Evolutionary conservation across 2,797 vertebrate genomes (phyloP).

Genomic region (Sebastes matsubarae): DNA sequence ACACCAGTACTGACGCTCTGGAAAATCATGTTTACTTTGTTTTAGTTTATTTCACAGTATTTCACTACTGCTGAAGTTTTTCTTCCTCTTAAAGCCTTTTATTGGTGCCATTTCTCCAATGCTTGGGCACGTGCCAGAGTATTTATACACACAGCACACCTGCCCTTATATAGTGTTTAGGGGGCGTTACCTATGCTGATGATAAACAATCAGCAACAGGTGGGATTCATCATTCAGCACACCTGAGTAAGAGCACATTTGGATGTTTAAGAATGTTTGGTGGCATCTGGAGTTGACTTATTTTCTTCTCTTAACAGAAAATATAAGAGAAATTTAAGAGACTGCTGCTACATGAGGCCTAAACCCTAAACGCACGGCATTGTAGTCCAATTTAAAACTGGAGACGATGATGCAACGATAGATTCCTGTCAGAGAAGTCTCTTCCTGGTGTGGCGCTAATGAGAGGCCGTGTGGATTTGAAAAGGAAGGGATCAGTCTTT

Average conservation of each 20-base stretch:
- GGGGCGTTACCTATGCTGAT: not conserved
- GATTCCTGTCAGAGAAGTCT: slow-evolving; percentile 17
- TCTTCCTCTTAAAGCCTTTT: not conserved
- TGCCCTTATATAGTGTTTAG: not conserved
- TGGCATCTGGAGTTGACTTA: not conserved
- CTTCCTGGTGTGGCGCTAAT: slow-evolving; percentile 42
- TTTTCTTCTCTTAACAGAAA: not conserved
- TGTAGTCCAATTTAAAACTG: slow-evolving; percentile 7
- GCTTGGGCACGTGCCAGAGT: not conserved
- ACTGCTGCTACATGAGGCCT: not conserved
- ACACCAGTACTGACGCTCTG: not conserved
- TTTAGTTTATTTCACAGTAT: not conserved
- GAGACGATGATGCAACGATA: slow-evolving; percentile 4
- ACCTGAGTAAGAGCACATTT: not conserved
- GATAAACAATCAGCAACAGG: not conserved
- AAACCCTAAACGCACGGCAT: not conserved
- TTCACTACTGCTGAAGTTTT: not conserved
- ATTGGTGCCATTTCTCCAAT: not conserved
- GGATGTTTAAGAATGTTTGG: not conserved
- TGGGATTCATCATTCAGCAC: too few species aligned
- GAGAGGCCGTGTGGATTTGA: slow-evolving; percentile 54
- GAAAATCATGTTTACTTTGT: not conserved
- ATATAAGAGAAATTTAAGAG: not conserved
- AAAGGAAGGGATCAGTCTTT: slow-evolving; percentile 47
- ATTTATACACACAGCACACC: not conserved